These are phyloP conservation scores for Etheostoma cragini DNA, from an alignment of 2,113 vertebrate genomes.

Conservation along the genomic window DNA sequence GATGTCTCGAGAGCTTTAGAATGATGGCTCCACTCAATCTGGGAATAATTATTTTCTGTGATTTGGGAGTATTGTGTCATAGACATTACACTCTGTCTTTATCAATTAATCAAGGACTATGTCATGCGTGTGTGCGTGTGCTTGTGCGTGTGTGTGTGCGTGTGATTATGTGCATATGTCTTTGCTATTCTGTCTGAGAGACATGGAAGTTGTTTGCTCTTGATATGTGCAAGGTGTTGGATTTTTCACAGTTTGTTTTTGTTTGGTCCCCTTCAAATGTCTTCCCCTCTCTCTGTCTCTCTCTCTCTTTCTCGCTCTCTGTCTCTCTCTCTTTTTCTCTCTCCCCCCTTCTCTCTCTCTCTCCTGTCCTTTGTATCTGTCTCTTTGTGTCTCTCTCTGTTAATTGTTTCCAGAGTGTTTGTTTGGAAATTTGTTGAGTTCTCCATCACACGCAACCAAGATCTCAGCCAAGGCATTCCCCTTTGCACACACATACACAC, in stretches of 20 bases:
- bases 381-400: conserved; percentile 52
- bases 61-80: conserved; percentile 66
- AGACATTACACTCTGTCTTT: conserved; percentile 57
- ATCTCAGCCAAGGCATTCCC: conserved; percentile 78
- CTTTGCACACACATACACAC: conserved; percentile 40
- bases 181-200: neutral
- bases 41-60: conserved; percentile 68
- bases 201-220: conserved; percentile 16
- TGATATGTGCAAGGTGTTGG: conserved; percentile 10
- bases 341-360: conserved; percentile 1
- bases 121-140: neutral
- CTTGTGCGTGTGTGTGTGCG: neutral
- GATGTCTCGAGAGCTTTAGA: conserved; percentile 60
- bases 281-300: neutral
- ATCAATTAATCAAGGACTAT: conserved; percentile 56
- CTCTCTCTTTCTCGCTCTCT: neutral
- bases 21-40: conserved; percentile 66
- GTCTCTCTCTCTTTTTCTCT: neutral
- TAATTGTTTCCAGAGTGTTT: conserved; percentile 93
- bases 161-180: conserved; percentile 5
- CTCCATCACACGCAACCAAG: conserved; percentile 83
- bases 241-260: conserved; percentile 37
- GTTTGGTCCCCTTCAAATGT: conserved; percentile 24
- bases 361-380: conserved; percentile 37
- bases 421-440: conserved; percentile 89